Evolutionary conservation across 2,888 invertebrate species (phyloP).

Genomic region (Sclerodermus sp.): DNA sequence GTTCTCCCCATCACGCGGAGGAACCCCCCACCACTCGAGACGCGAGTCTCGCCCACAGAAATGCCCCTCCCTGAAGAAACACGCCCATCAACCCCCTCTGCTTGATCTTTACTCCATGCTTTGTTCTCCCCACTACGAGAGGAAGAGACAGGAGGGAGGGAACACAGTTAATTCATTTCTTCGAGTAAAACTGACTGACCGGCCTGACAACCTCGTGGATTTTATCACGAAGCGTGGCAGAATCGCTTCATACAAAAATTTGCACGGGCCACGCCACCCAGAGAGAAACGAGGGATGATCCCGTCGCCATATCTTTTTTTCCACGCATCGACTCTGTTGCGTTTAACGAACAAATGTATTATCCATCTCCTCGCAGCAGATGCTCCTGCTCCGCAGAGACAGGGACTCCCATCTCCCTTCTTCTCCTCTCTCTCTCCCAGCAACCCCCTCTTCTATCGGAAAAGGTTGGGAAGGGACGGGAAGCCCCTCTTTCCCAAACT

Average conservation of each 20-base stretch:
- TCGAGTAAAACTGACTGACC: constrained; percentile 34
- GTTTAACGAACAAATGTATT: constrained; percentile 48
- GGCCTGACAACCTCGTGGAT: constrained; percentile 29
- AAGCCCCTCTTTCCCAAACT: too few species aligned
- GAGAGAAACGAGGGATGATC: too few species aligned
- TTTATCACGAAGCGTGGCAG: constrained; percentile 39
- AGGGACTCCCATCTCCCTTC: constrained; percentile 5
- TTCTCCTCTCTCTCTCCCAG: constrained; percentile 2
- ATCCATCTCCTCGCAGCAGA: constrained; percentile 31
- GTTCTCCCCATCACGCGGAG: constrained; percentile 20
- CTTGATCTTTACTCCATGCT: constrained; percentile 33
- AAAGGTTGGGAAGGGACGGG: too few species aligned
- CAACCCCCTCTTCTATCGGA: constrained; percentile 31
- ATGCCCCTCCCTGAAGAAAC: constrained; percentile 21
- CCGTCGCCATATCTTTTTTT: constrained; percentile 9
- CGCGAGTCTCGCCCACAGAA: constrained; percentile 19
- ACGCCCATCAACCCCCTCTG: constrained; percentile 22
- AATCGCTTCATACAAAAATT: constrained; percentile 53
- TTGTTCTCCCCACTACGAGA: constrained; percentile 26
- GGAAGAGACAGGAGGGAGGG: constrained; percentile 14
- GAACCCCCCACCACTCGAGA: constrained; percentile 9
- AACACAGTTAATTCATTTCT: constrained; percentile 49
- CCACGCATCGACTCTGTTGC: constrained; percentile 14
- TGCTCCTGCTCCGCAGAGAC: constrained; percentile 15
- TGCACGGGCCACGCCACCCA: constrained; percentile 28